Percentiles rank a stretch among this genome's conserved stretches.
Evolutionary conservation across 2,113 vertebrate species (phyloP).

Genomic region (Megaleporinus macrocephalus): DNA sequence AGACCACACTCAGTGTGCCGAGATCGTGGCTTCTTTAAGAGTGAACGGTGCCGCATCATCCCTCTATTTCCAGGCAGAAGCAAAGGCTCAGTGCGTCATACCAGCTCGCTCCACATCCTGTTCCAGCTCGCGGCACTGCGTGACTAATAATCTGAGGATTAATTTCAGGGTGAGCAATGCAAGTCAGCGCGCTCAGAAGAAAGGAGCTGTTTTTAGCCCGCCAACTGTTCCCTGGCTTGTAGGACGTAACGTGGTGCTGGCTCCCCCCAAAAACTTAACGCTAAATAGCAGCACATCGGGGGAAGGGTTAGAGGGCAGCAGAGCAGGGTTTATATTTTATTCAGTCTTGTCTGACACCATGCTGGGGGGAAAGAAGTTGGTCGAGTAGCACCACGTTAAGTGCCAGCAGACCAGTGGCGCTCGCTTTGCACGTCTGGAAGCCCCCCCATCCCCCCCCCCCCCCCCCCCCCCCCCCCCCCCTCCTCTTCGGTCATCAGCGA

Average conservation of each 20-base stretch:
- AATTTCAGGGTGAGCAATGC: slow-evolving; percentile 47
- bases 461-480: no score
- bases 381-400: background rate
- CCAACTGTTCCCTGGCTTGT: slow-evolving; percentile 30
- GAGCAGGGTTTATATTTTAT: background rate
- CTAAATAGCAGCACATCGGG: background rate
- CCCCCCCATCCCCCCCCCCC: no score
- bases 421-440: background rate
- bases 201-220: slow-evolving; percentile 51
- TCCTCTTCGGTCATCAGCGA: background rate
- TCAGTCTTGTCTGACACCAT: background rate
- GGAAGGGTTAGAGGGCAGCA: background rate
- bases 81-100: slow-evolving; percentile 21
- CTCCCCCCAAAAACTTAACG: background rate
- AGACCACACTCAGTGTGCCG: background rate
- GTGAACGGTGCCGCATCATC: slow-evolving; percentile 16
- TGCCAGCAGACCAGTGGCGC: background rate
- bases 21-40: slow-evolving; percentile 41
- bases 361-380: no score
- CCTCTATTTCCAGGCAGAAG: slow-evolving; percentile 37
- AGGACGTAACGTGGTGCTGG: background rate
- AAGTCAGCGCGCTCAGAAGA: slow-evolving; percentile 42
- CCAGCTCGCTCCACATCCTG: slow-evolving; percentile 14
- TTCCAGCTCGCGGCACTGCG: slow-evolving; percentile 39
- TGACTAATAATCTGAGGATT: slow-evolving; percentile 55